Evolutionary conservation across 2,797 vertebrate genomes (phyloP).

Genomic region (Etheostoma perlongum): DNA sequence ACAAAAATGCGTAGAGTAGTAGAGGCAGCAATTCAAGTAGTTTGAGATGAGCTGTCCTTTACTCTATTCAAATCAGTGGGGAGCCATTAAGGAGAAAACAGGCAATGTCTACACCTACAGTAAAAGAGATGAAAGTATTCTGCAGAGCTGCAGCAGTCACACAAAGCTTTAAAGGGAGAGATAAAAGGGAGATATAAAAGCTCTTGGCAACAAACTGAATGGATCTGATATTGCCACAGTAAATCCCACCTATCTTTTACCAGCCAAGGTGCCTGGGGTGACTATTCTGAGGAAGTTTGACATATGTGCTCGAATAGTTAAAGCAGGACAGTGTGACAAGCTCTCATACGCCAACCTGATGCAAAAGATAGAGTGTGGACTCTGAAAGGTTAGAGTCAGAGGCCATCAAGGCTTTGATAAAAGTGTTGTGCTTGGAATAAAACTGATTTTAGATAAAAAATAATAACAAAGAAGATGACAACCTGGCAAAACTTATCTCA

Average conservation of each 20-base stretch:
- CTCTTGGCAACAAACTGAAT: conserved; percentile 36
- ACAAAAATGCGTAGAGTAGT: background rate
- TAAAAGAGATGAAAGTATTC: conserved; percentile 34
- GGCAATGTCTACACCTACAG: conserved; percentile 6
- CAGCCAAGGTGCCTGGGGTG: conserved; percentile 3
- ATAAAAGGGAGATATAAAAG: conserved; percentile 36
- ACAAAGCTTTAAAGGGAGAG: conserved; percentile 19
- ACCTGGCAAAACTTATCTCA: background rate
- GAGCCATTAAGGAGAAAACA: conserved; percentile 10
- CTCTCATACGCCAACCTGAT: background rate
- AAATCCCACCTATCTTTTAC: conserved; percentile 19
- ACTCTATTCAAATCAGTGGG: background rate
- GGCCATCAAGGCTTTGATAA: background rate
- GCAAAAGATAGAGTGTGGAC: background rate
- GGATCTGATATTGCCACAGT: conserved; percentile 24
- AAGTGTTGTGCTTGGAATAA: background rate
- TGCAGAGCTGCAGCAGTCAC: conserved; percentile 20
- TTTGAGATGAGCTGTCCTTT: conserved; percentile 23
- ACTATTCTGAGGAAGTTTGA: conserved; percentile 5
- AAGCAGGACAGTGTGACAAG: conserved; percentile 3
- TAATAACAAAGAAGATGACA: background rate
- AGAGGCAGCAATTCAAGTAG: background rate
- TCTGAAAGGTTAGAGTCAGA: conserved; percentile 7
- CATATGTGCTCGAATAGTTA: background rate
- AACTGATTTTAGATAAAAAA: background rate